phyloP scores from a whole-genome alignment of 2,888 invertebrate species.

The Embidobia sp. region DNA sequence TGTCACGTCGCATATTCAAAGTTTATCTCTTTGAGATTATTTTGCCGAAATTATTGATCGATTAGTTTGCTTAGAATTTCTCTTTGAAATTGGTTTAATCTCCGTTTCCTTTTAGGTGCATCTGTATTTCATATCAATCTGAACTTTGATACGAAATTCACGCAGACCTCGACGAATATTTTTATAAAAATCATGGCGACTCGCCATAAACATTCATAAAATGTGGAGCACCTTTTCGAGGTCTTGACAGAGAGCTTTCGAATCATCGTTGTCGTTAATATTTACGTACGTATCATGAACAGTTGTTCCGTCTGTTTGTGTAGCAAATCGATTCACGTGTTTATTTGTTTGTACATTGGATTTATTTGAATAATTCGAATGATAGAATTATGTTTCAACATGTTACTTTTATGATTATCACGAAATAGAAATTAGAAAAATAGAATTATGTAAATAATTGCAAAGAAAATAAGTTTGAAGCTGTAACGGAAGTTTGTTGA shows the following conservation, averaged over 20 bases:
- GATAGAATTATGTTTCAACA: no score
- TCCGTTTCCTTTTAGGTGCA: neutral
- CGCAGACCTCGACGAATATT: neutral
- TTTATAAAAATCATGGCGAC: slow-evolving; percentile 11
- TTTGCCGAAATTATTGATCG: neutral
- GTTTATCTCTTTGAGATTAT: neutral
- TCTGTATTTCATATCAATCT: neutral
- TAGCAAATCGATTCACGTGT: neutral
- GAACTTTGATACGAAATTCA: neutral
- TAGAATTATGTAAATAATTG: no score
- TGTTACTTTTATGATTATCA: no score
- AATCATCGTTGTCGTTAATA: slow-evolving; percentile 8
- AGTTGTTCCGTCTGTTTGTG: neutral
- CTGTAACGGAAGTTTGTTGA: no score
- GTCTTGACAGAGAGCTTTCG: neutral
- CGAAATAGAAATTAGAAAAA: no score
- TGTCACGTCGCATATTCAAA: no score
- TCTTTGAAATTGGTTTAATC: slow-evolving; percentile 2
- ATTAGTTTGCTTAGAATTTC: slow-evolving; percentile 10
- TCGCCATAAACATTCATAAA: slow-evolving; percentile 27
- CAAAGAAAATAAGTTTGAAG: no score
- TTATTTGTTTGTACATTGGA: neutral
- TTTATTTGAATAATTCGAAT: no score
- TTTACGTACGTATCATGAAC: no score
- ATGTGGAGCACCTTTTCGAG: neutral